These are phyloP conservation scores for Apeira syringaria DNA, from an alignment of 2,888 invertebrate species.

Conservation along the genomic window DNA sequence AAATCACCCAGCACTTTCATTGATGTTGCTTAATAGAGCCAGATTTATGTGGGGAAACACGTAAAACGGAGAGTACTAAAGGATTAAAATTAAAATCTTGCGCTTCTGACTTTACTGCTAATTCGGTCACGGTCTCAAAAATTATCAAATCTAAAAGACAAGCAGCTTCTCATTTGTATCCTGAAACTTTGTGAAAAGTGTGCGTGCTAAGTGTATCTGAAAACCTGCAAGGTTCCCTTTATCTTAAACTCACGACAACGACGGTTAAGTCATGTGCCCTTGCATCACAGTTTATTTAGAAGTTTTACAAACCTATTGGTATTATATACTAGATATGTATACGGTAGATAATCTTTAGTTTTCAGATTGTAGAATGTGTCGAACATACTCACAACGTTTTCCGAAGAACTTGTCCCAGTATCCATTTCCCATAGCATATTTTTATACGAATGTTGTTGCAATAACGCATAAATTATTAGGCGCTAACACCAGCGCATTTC, in stretches of 20 bases:
- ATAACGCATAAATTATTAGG: constrained; percentile 21
- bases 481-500: constrained; percentile 35
- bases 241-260: constrained; percentile 19
- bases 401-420: neutral
- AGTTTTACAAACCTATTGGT: neutral
- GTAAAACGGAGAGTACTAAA: constrained; percentile 25
- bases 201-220: constrained; percentile 2
- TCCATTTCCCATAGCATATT: neutral
- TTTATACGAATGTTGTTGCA: constrained; percentile 4
- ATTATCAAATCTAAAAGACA: too few relatives aligned
- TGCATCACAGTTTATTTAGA: neutral
- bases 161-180: neutral
- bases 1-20: constrained; percentile 62
- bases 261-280: constrained; percentile 17
- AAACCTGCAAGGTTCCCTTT: constrained; percentile 14
- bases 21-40: constrained; percentile 60
- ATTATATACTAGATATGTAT: too few relatives aligned
- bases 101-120: constrained; percentile 22
- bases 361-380: neutral
- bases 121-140: constrained; percentile 15
- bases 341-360: too few relatives aligned
- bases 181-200: neutral
- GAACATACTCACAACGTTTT: neutral
- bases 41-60: constrained; percentile 51
- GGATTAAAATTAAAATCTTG: constrained; percentile 27